phyloP scores from a whole-genome alignment of 2,113 vertebrate genomes.

The Collichthys lucidus region DNA sequence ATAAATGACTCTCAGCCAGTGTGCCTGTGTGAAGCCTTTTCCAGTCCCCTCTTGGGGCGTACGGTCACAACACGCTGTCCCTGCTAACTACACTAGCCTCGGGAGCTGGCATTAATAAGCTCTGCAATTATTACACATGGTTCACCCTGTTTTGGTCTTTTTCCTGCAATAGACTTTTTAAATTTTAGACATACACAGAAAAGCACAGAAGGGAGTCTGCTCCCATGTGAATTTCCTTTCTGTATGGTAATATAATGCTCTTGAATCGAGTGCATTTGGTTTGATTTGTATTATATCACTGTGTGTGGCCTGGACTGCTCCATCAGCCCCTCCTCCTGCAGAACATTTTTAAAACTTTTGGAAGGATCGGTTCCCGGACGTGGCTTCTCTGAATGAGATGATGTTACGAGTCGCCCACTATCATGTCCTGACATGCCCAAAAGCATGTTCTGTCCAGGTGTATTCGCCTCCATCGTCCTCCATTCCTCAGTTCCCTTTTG shows the following conservation, averaged over 20 bases:
- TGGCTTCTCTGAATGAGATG: constrained; percentile 14
- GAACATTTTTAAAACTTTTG: neutral
- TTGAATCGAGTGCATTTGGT: constrained; percentile 16
- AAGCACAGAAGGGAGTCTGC: neutral
- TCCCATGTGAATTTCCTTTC: constrained; percentile 17
- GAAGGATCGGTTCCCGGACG: neutral
- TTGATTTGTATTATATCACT: neutral
- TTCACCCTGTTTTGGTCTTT: constrained; percentile 57
- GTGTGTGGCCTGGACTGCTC: constrained; percentile 2
- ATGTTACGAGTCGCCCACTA: constrained; percentile 32
- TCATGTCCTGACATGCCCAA: constrained; percentile 38
- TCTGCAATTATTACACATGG: constrained; percentile 58
- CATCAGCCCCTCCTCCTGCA: neutral
- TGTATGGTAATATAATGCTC: neutral
- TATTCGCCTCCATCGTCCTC: constrained; percentile 27
- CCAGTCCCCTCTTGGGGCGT: constrained; percentile 69
- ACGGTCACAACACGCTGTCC: constrained; percentile 72
- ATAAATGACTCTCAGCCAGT: constrained; percentile 77
- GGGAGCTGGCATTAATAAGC: constrained; percentile 68
- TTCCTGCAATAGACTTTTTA: constrained; percentile 39
- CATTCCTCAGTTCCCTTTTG: constrained; percentile 35
- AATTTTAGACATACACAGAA: constrained; percentile 16
- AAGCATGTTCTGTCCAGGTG: constrained; percentile 65
- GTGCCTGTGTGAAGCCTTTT: constrained; percentile 69
- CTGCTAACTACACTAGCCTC: constrained; percentile 72